Conservation (phyloP, 2,113 vertebrate genomes). For the Ceyx melanurus region DNA sequence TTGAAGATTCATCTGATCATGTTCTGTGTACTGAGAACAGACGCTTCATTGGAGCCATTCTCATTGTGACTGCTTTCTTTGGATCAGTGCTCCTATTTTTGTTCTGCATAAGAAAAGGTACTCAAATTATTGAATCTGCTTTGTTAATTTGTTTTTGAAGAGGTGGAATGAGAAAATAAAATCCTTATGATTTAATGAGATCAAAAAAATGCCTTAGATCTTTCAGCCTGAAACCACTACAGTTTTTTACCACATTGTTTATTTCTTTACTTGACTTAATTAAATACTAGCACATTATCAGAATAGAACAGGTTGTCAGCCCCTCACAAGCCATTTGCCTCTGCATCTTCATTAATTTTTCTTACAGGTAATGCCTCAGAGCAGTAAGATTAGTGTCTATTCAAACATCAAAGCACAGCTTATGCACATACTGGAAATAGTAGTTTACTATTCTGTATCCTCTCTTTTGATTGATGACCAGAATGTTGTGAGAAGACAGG, state of each 20-base stretch:
- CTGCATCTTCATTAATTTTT: not conserved
- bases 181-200: not conserved
- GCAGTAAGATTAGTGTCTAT: not conserved
- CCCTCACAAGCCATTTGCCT: not conserved
- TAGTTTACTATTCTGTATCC: not conserved
- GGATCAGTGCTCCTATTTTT: not conserved
- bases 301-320: not conserved
- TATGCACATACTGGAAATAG: not conserved
- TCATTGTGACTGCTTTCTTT: not conserved
- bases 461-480: not conserved
- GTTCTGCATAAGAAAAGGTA: constrained; percentile 40
- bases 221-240: not conserved
- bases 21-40: not conserved
- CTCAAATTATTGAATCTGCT: not conserved
- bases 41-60: not conserved
- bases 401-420: not conserved
- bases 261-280: not conserved
- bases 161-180: not conserved
- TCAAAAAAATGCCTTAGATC: not conserved
- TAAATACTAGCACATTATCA: not conserved
- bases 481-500: not conserved
- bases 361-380: not conserved
- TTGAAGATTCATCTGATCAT: not conserved
- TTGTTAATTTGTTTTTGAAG: not conserved
- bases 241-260: not conserved